Conservation (phyloP, 92 coral and sea anemone genomes). For the Ricordea florida region DNA sequence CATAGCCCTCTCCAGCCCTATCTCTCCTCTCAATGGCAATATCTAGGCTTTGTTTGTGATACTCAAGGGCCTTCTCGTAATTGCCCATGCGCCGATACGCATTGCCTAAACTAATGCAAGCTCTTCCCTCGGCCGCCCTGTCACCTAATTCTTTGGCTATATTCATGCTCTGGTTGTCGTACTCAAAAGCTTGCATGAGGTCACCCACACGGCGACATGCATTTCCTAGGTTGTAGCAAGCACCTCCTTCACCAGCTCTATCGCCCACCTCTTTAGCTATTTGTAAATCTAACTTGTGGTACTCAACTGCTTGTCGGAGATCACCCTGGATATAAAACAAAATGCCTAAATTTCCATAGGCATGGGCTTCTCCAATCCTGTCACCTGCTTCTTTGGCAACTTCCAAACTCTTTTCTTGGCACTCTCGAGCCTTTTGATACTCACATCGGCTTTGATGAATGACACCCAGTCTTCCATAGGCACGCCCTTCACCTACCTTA, state of each 20-base stretch:
- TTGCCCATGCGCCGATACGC: not conserved
- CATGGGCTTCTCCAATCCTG: not conserved
- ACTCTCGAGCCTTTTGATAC: not conserved
- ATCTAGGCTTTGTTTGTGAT: not conserved
- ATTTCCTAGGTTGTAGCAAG: not conserved
- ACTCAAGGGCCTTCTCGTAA: not conserved
- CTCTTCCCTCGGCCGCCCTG: not conserved
- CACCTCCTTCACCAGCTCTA: not conserved
- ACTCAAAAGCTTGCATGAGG: not conserved
- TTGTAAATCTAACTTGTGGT: not conserved
- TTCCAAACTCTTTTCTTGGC: not conserved
- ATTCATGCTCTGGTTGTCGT: not conserved
- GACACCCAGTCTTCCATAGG: not conserved
- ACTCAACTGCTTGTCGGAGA: not conserved
- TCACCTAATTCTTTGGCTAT: not conserved
- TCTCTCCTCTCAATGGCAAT: not conserved
- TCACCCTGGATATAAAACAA: not conserved
- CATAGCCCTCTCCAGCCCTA: not conserved
- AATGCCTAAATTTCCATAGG: not conserved
- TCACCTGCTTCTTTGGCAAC: not conserved
- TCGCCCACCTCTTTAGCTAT: not conserved
- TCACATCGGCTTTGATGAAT: not conserved
- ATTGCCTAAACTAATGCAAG: not conserved
- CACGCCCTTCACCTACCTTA: not conserved
- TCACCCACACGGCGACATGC: not conserved